Evolutionary conservation across 2,888 invertebrate species (phyloP).

Genomic region (Phrixothrix hirtus): DNA sequence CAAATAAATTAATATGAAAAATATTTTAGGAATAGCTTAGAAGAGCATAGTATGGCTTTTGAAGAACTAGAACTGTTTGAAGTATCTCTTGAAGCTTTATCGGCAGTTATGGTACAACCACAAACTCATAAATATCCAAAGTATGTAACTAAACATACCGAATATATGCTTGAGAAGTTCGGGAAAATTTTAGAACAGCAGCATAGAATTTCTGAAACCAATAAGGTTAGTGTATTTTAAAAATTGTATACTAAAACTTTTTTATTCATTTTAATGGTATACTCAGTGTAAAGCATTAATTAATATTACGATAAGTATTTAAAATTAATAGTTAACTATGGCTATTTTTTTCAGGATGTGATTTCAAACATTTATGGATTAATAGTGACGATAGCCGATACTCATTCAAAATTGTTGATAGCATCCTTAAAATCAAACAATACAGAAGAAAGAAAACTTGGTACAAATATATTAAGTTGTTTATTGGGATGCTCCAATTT

Average conservation of each 20-base stretch:
- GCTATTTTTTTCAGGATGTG: constrained; percentile 67
- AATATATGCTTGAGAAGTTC: constrained; percentile 63
- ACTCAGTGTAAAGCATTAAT: no score
- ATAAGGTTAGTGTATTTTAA: constrained; percentile 45
- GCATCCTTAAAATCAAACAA: constrained; percentile 58
- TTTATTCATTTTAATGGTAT: constrained; percentile 13
- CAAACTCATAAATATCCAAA: constrained; percentile 62
- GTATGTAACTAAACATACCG: constrained; percentile 61
- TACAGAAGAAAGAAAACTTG: constrained; percentile 59
- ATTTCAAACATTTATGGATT: constrained; percentile 69
- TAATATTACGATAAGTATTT: no score
- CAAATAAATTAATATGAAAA: neutral
- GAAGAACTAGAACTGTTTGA: constrained; percentile 65
- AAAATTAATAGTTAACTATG: no score
- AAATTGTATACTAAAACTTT: neutral
- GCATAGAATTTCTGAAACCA: constrained; percentile 48
- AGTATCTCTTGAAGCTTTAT: constrained; percentile 65
- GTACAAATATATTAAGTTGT: constrained; percentile 68
- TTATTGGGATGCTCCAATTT: constrained; percentile 79
- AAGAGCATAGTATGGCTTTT: constrained; percentile 58
- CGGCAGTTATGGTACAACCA: constrained; percentile 64
- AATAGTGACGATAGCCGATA: constrained; percentile 71
- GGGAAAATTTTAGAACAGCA: constrained; percentile 60
- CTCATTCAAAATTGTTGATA: constrained; percentile 65
- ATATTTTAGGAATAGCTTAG: constrained; percentile 50